Evolutionary conservation across 1,140 invertebrate species (phyloP).

Genomic region (Drosophila sucinea): DNA sequence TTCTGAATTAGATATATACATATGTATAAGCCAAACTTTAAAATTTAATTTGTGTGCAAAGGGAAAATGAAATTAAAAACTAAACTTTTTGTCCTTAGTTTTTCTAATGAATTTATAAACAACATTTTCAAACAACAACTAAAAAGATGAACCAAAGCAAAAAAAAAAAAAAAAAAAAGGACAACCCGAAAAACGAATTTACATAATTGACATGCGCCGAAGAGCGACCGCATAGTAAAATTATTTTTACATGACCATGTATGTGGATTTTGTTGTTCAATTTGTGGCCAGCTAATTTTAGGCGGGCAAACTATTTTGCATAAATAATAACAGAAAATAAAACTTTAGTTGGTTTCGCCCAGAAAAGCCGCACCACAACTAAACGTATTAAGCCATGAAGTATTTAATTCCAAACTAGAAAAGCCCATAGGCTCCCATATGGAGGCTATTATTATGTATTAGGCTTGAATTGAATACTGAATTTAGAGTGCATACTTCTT

Average conservation of each 20-base stretch:
- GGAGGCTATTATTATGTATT: no score
- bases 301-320: conserved; percentile 5
- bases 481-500: no score
- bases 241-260: conserved; percentile 8
- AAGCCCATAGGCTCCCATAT: no score
- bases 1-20: neutral
- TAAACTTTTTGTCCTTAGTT: conserved; percentile 4
- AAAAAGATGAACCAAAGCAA: neutral
- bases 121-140: conserved; percentile 5
- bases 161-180: neutral
- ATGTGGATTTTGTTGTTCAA: conserved; percentile 9
- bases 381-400: conserved; percentile 3
- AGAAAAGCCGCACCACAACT: neutral
- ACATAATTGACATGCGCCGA: conserved; percentile 10
- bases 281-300: conserved; percentile 10
- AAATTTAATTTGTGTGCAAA: conserved; percentile 2
- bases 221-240: conserved; percentile 5
- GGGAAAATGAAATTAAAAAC: conserved; percentile 1
- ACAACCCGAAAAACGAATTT: conserved; percentile 6
- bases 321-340: conserved; percentile 13
- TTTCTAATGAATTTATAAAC: conserved; percentile 13
- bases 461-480: no score
- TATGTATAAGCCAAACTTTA: neutral
- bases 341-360: neutral
- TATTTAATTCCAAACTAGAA: neutral